phyloP scores from a whole-genome alignment of 2,113 vertebrate genomes.

The Mugil cephalus region DNA sequence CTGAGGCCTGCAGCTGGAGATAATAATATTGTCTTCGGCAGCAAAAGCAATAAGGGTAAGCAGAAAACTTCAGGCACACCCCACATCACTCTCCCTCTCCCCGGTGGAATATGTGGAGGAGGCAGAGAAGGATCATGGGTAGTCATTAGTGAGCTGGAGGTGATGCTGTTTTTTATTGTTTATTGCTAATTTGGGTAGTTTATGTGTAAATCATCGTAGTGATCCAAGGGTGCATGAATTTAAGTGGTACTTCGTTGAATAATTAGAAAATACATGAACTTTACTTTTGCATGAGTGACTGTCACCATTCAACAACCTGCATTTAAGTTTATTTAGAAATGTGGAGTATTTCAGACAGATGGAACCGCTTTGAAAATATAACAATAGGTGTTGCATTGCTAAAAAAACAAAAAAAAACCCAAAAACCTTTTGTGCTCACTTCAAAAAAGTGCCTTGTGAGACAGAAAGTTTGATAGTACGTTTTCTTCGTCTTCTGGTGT shows the following conservation, averaged over 20 bases:
- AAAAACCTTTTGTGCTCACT: neutral
- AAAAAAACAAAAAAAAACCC: constrained; percentile 8
- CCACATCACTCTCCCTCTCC: constrained; percentile 68
- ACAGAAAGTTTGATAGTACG: constrained; percentile 14
- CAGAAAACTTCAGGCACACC: constrained; percentile 78
- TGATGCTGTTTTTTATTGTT: constrained; percentile 72
- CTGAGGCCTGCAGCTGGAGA: constrained; percentile 83
- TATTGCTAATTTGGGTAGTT: constrained; percentile 78
- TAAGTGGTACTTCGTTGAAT: constrained; percentile 41
- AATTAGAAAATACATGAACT: constrained; percentile 7
- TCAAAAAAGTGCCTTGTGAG: constrained; percentile 18
- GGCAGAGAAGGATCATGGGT: constrained; percentile 76
- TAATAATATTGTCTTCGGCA: constrained; percentile 84
- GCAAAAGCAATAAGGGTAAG: constrained; percentile 82
- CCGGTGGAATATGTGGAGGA: constrained; percentile 67
- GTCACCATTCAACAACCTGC: neutral
- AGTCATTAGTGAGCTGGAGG: constrained; percentile 81
- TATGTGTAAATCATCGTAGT: constrained; percentile 56
- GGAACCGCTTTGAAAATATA: constrained; percentile 14
- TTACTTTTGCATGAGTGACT: constrained; percentile 41
- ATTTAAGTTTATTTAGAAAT: constrained; percentile 25
- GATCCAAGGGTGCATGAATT: constrained; percentile 56
- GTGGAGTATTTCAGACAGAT: constrained; percentile 20
- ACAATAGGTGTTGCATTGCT: constrained; percentile 8
- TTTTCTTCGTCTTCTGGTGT: constrained; percentile 25